Percentiles rank a stretch among this genome's conserved stretches.
Conservation (phyloP, 2,797 vertebrate species). For the Myiotriccus ornatus region DNA sequence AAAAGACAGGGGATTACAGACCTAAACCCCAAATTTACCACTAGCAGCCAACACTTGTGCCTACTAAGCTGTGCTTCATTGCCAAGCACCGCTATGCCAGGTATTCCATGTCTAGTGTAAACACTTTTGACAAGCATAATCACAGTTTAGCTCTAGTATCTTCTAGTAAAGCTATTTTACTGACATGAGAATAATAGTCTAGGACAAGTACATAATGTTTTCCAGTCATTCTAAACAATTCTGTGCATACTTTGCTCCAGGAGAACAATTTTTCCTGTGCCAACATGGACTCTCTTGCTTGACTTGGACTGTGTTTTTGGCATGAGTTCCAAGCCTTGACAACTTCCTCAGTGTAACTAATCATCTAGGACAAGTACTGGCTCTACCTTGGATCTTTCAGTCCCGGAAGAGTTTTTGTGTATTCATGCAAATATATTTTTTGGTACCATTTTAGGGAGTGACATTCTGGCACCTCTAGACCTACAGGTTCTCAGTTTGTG, state of each 20-base stretch:
- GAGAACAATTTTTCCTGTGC: constrained; percentile 21
- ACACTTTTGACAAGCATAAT: constrained; percentile 60
- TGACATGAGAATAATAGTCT: constrained; percentile 57
- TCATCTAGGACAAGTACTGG: constrained; percentile 15
- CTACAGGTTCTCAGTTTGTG: accelerated
- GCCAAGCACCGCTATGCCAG: not conserved
- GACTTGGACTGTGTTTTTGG: constrained; percentile 19
- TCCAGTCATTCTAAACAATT: constrained; percentile 45
- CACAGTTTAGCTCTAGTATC: constrained; percentile 48
- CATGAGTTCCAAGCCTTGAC: constrained; percentile 14
- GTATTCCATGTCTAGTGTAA: constrained; percentile 40
- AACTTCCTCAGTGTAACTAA: not conserved
- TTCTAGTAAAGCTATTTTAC: constrained; percentile 37
- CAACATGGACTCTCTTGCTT: constrained; percentile 20
- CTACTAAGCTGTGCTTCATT: not conserved
- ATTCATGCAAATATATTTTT: not conserved
- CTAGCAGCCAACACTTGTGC: not conserved
- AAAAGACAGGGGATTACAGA: not conserved
- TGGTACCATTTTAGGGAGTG: not conserved
- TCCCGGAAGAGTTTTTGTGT: not conserved
- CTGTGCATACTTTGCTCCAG: constrained; percentile 17
- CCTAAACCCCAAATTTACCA: not conserved
- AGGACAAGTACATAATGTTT: constrained; percentile 60
- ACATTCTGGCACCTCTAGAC: not conserved
- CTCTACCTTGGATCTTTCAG: not conserved